phyloP scores from a whole-genome alignment of 2,797 vertebrate genomes.

The Helarctos malayanus region DNA sequence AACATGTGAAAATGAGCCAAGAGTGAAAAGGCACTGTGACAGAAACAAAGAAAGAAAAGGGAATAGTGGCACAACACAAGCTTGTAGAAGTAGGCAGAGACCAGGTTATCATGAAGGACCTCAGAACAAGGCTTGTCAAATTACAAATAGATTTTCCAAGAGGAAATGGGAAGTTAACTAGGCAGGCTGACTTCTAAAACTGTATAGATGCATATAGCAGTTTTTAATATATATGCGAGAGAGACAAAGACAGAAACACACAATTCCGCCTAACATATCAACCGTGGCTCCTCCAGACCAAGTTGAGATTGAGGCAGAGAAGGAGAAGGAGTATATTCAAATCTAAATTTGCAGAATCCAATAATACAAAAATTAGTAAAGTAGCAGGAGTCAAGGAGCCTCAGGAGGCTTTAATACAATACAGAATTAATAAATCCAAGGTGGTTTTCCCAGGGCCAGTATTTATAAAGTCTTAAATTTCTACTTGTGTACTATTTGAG shows the following conservation, averaged over 20 bases:
- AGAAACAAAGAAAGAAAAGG: background rate
- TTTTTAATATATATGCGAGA: background rate
- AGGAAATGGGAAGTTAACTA: background rate
- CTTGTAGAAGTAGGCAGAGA: background rate
- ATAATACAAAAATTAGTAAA: background rate
- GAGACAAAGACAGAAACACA: background rate
- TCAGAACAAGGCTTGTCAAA: background rate
- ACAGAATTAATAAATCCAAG: background rate
- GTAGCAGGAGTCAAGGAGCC: background rate
- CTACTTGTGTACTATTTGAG: background rate
- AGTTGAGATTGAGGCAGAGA: background rate
- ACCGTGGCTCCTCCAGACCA: background rate
- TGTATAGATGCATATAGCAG: background rate
- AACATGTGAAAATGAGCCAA: background rate
- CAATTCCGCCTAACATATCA: background rate
- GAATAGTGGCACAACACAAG: background rate
- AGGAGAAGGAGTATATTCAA: background rate
- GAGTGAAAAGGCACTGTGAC: background rate
- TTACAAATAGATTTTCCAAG: background rate
- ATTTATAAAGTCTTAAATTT: background rate
- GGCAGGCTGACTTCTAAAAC: background rate
- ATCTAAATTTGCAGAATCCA: background rate
- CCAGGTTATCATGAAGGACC: background rate
- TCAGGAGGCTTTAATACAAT: background rate
- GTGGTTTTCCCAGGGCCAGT: background rate